A percentile compares a stretch with the other conserved stretches of the same genome.
Evolutionary conservation across 2,797 vertebrate species (phyloP).

Genomic region (Pempheris klunzingeri): DNA sequence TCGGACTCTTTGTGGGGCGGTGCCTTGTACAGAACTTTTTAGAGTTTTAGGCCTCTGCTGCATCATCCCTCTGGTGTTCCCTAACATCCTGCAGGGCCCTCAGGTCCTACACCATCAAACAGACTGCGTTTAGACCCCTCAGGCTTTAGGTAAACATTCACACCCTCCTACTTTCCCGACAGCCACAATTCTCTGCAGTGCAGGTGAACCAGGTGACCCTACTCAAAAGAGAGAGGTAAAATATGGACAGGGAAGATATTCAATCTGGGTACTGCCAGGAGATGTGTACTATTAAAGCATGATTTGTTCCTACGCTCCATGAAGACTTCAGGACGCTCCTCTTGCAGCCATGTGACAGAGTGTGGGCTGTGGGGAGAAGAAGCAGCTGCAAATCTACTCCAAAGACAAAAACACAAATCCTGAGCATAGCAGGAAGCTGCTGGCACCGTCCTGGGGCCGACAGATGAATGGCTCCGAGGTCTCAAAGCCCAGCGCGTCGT

Average conservation of each 20-base stretch:
- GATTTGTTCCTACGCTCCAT: slow-evolving; percentile 39
- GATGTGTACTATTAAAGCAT: slow-evolving; percentile 25
- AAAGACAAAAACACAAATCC: slow-evolving; percentile 51
- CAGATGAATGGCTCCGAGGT: slow-evolving; percentile 45
- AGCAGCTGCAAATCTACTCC: slow-evolving; percentile 59
- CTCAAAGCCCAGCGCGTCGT: slow-evolving; percentile 16
- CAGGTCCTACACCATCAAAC: slow-evolving; percentile 31
- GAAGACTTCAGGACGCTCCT: slow-evolving; percentile 36
- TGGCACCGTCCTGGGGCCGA: slow-evolving; percentile 30
- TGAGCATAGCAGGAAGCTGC: slow-evolving; percentile 40
- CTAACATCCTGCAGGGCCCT: slow-evolving; percentile 55
- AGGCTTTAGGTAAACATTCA: slow-evolving; percentile 49
- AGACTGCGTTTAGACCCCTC: slow-evolving; percentile 24
- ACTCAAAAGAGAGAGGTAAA: slow-evolving; percentile 11
- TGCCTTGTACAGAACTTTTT: background rate
- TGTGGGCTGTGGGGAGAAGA: slow-evolving; percentile 46
- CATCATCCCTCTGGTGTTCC: slow-evolving; percentile 42
- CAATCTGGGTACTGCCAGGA: slow-evolving; percentile 11
- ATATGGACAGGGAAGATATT: slow-evolving; percentile 10
- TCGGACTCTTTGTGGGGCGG: background rate
- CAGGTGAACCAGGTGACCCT: slow-evolving; percentile 36
- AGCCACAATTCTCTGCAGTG: slow-evolving; percentile 14
- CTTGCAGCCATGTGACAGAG: slow-evolving; percentile 40
- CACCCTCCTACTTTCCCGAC: slow-evolving; percentile 10
- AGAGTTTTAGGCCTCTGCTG: slow-evolving; percentile 1